A percentile compares a stretch with the other conserved stretches of the same genome.
Evolutionary conservation across 2,888 invertebrate genomes (phyloP).

Genomic region (Microctonus aethiopoides): DNA sequence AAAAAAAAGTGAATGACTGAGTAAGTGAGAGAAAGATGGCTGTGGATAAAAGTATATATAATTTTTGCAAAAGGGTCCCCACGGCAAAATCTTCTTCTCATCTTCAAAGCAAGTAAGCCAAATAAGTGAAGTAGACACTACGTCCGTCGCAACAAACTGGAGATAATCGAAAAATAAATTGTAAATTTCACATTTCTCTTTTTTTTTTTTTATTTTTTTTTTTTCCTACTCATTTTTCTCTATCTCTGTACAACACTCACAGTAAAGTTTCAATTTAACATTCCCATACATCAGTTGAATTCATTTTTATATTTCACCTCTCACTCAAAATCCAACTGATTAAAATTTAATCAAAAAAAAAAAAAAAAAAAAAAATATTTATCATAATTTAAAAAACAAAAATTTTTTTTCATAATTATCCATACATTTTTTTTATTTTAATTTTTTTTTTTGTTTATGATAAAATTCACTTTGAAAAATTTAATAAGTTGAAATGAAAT

Average conservation of each 20-base stretch:
- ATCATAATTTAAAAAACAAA: too few relatives aligned
- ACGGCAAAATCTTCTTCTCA: conserved; percentile 30
- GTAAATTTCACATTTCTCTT: conserved; percentile 9
- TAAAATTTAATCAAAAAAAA: not conserved
- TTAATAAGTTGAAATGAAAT: conserved; percentile 15
- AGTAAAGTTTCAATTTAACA: conserved; percentile 10
- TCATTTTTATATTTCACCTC: conserved; percentile 3
- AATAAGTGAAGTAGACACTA: conserved; percentile 22
- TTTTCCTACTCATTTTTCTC: not conserved
- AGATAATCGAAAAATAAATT: conserved; percentile 26
- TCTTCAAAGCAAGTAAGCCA: conserved; percentile 22
- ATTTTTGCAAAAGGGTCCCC: conserved; percentile 30
- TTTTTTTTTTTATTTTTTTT: not conserved
- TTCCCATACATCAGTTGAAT: not conserved
- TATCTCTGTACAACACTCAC: not conserved
- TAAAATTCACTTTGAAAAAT: not conserved
- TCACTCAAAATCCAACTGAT: too few relatives aligned
- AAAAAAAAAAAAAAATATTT: too few relatives aligned
- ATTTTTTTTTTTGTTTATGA: too few relatives aligned
- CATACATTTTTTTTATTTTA: too few relatives aligned
- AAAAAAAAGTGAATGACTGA: conserved; percentile 1
- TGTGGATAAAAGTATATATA: not conserved
- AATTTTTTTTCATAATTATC: too few relatives aligned
- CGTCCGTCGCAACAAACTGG: conserved; percentile 13
- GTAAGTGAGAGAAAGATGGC: not conserved